A percentile compares a stretch with the other conserved stretches of the same genome.
Conservation (phyloP, 2,113 vertebrate species). For the Todiramphus saurophagus region DNA sequence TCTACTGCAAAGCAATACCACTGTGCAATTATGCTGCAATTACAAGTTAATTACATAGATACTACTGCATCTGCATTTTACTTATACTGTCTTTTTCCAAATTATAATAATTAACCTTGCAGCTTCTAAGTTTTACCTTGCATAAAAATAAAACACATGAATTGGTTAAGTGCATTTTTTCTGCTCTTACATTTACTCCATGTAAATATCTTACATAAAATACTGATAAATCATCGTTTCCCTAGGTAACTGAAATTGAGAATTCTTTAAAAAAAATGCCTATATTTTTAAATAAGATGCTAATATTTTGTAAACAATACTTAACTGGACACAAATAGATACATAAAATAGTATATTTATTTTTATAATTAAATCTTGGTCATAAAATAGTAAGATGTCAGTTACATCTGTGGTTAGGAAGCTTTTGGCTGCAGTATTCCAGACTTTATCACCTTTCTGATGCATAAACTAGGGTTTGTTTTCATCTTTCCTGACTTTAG, state of each 20-base stretch:
- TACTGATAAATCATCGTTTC: rapidly evolving
- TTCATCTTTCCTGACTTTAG: not conserved
- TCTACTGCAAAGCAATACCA: conserved; percentile 1
- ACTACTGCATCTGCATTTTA: conserved; percentile 38
- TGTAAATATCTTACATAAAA: not conserved
- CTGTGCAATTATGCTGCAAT: conserved; percentile 28
- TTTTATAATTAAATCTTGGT: not conserved
- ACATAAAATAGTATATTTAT: not conserved
- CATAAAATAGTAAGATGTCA: not conserved
- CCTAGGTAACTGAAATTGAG: not conserved
- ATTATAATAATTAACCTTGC: conserved; percentile 35
- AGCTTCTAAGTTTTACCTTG: not conserved
- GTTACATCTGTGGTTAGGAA: not conserved
- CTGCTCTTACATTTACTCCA: rapidly evolving
- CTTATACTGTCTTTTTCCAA: conserved; percentile 6
- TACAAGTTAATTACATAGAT: conserved; percentile 26
- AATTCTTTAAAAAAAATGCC: not conserved
- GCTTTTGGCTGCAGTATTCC: not conserved
- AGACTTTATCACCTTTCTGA: not conserved
- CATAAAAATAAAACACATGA: not conserved
- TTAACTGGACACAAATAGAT: not conserved
- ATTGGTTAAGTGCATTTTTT: not conserved
- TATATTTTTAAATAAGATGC: not conserved
- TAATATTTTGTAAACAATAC: not conserved
- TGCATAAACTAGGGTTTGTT: not conserved